Evolutionary conservation across 2,113 vertebrate species (phyloP).

Genomic region (Etheostoma cragini): DNA sequence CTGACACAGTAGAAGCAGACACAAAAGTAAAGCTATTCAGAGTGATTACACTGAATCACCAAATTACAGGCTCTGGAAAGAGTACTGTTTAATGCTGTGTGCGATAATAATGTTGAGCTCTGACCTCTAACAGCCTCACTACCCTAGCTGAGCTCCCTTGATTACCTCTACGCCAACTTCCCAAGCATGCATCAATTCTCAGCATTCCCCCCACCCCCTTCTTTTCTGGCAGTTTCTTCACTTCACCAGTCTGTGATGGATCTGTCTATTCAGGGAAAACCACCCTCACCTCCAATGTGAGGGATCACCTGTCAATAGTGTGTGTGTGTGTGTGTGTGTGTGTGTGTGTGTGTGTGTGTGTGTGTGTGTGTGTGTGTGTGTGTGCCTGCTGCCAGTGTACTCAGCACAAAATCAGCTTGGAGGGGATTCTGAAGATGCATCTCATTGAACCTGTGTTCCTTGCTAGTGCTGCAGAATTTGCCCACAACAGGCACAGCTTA

Average conservation of each 20-base stretch:
- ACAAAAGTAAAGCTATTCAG: constrained; percentile 34
- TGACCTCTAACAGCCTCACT: constrained; percentile 23
- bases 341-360: neutral
- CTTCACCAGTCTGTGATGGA: constrained; percentile 50
- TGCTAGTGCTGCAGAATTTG: constrained; percentile 57
- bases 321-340: neutral
- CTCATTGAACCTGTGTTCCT: constrained; percentile 29
- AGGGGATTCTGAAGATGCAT: constrained; percentile 53
- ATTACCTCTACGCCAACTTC: constrained; percentile 21
- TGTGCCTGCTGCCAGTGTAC: constrained; percentile 2
- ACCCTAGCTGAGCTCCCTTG: constrained; percentile 8
- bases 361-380: neutral
- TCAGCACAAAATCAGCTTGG: constrained; percentile 58
- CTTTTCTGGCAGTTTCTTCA: constrained; percentile 41
- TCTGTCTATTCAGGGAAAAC: constrained; percentile 40
- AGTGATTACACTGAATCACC: constrained; percentile 47
- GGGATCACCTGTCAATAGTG: constrained; percentile 60
- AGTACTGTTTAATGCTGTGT: constrained; percentile 20
- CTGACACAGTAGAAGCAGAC: constrained; percentile 48
- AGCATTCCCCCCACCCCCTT: neutral
- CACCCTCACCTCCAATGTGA: constrained; percentile 38
- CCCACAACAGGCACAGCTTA: constrained; percentile 40
- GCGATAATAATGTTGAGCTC: neutral
- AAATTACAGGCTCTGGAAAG: constrained; percentile 25
- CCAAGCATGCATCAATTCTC: constrained; percentile 25